Conservation (phyloP, 2,888 invertebrate genomes). For the Seladonia tumulorum region DNA sequence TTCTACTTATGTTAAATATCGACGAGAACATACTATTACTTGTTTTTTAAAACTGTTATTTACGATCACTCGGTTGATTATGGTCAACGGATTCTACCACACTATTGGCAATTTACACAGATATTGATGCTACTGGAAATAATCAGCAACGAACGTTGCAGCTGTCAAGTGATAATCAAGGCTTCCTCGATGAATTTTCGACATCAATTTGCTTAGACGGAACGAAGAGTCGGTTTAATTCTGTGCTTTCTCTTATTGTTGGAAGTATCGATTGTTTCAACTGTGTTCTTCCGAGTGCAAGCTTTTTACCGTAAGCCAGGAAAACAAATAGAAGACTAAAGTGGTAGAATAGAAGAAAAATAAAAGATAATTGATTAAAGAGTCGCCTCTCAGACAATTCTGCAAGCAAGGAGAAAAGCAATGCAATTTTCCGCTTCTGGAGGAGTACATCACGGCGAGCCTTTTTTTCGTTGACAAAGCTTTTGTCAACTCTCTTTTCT, state of each 20-base stretch:
- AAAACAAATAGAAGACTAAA: neutral
- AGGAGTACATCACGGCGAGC: neutral
- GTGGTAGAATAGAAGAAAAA: neutral
- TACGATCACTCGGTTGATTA: neutral
- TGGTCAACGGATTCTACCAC: neutral
- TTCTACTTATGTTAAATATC: neutral
- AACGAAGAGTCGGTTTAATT: too few relatives aligned
- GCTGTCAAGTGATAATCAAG: neutral
- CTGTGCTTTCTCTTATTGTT: neutral
- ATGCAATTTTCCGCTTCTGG: neutral
- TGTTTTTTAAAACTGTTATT: neutral
- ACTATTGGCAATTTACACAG: neutral
- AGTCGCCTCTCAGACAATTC: neutral
- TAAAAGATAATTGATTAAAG: neutral
- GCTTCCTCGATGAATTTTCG: neutral
- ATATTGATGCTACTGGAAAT: neutral
- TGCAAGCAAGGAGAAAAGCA: neutral
- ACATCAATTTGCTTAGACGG: neutral
- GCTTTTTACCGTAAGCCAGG: neutral
- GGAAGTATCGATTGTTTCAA: neutral
- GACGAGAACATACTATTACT: neutral
- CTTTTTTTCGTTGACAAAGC: neutral
- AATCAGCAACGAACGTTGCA: neutral
- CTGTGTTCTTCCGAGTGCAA: neutral
- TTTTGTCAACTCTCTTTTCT: neutral